A percentile compares a stretch with the other conserved stretches of the same genome.
Conservation (phyloP, 1,140 invertebrate genomes). For the Cecropterus lyciades region DNA sequence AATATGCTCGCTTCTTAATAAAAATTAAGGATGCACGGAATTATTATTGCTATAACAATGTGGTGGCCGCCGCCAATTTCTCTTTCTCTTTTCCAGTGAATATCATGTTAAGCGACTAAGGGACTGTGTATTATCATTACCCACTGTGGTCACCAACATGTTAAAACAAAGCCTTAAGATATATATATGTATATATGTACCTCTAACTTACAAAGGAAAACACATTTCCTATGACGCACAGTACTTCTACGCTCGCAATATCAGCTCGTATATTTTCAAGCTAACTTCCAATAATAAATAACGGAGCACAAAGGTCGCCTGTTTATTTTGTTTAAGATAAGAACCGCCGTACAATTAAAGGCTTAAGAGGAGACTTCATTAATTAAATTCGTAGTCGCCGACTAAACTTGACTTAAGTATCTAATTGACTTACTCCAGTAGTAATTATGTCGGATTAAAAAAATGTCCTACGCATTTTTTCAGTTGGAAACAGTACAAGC, state of each 20-base stretch:
- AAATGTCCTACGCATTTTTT: neutral
- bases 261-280: neutral
- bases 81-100: too few species aligned
- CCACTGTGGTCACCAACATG: too few species aligned
- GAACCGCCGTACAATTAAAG: constrained; percentile 4
- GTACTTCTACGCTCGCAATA: neutral
- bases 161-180: too few species aligned
- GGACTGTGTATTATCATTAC: too few species aligned
- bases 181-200: too few species aligned
- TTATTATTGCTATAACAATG: too few species aligned
- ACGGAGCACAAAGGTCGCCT: neutral
- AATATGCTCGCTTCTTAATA: too few species aligned
- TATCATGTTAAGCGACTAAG: too few species aligned
- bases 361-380: constrained; percentile 2
- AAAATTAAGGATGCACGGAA: too few species aligned
- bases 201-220: too few species aligned
- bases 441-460: constrained; percentile 17
- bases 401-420: neutral
- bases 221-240: neutral
- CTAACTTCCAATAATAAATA: constrained; percentile 7
- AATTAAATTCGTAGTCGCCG: constrained; percentile 11
- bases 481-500: too few species aligned
- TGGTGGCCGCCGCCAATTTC: too few species aligned
- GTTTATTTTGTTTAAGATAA: constrained; percentile 4
- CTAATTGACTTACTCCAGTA: constrained; percentile 14